phyloP scores from a whole-genome alignment of 2,113 vertebrate species.

The Oreochromis tanganicae region DNA sequence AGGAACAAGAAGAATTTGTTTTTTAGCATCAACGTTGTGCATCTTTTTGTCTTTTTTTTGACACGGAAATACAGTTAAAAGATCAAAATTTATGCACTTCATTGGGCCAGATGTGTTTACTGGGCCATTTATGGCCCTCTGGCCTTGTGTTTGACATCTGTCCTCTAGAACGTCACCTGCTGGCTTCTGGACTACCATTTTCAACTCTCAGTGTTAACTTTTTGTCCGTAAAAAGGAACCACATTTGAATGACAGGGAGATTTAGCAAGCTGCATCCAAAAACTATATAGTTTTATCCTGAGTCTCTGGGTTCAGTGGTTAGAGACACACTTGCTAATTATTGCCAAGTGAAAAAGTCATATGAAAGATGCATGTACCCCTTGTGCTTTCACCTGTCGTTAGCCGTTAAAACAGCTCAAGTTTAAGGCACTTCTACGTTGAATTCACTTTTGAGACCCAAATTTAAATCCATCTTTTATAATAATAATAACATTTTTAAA shows the following conservation, averaged over 20 bases:
- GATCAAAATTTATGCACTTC: fast-evolving
- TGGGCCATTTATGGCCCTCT: not conserved
- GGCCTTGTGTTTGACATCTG: not conserved
- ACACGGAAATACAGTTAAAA: not conserved
- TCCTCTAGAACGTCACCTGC: not conserved
- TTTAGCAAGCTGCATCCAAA: not conserved
- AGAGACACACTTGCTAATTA: not conserved
- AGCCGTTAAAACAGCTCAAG: not conserved
- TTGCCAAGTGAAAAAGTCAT: not conserved
- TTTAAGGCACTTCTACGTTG: not conserved
- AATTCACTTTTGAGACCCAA: not conserved
- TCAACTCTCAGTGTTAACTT: not conserved
- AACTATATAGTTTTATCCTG: not conserved
- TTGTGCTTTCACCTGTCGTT: fast-evolving
- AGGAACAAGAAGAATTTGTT: too few relatives aligned
- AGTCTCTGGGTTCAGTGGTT: not conserved
- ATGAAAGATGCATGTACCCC: not conserved
- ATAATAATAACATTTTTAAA: not conserved
- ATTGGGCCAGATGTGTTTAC: not conserved
- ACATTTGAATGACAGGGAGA: not conserved
- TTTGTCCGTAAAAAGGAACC: not conserved
- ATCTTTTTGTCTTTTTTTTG: too few relatives aligned
- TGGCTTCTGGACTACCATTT: not conserved
- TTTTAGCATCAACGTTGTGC: too few relatives aligned
- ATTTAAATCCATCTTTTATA: not conserved